Conservation (phyloP, 2,888 invertebrate species). For the Pyrrhia umbra region DNA sequence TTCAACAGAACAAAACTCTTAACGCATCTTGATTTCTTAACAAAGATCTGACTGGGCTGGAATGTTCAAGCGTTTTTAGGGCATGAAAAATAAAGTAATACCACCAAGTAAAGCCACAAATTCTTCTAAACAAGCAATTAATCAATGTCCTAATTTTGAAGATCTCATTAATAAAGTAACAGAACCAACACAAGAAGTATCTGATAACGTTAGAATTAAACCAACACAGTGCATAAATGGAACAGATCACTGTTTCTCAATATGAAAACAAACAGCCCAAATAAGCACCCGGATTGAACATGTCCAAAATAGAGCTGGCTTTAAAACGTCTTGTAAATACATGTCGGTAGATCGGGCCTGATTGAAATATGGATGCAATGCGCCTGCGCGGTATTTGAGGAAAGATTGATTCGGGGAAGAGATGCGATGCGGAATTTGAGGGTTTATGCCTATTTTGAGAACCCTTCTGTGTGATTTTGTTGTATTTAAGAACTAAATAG, state of each 20-base stretch:
- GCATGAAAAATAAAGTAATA: too few species aligned
- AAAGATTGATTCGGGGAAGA: conserved; percentile 59
- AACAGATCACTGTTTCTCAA: conserved; percentile 75
- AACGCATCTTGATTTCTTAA: too few species aligned
- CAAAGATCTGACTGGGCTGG: too few species aligned
- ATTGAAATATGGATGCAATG: conserved; percentile 84
- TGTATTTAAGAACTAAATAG: too few species aligned
- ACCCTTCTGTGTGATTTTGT: background rate
- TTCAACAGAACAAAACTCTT: too few species aligned
- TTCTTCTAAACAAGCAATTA: background rate
- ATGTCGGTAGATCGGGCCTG: conserved; percentile 77
- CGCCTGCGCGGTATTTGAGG: conserved; percentile 71
- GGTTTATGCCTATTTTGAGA: conserved; percentile 42
- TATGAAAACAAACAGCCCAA: conserved; percentile 80
- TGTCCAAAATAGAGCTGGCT: conserved; percentile 82
- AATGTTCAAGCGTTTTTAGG: too few species aligned
- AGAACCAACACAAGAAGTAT: conserved; percentile 19
- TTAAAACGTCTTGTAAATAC: conserved; percentile 81
- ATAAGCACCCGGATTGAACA: conserved; percentile 78
- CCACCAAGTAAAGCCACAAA: too few species aligned
- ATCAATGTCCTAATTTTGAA: background rate
- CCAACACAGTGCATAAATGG: conserved; percentile 63
- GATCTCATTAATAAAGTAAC: background rate
- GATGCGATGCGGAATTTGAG: conserved; percentile 22
- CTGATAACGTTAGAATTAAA: conserved; percentile 48